Evolutionary conservation across 37 sponge, comb jelly and placozoan species (phyloP).

Genomic region (Chondrosia reniformis): DNA sequence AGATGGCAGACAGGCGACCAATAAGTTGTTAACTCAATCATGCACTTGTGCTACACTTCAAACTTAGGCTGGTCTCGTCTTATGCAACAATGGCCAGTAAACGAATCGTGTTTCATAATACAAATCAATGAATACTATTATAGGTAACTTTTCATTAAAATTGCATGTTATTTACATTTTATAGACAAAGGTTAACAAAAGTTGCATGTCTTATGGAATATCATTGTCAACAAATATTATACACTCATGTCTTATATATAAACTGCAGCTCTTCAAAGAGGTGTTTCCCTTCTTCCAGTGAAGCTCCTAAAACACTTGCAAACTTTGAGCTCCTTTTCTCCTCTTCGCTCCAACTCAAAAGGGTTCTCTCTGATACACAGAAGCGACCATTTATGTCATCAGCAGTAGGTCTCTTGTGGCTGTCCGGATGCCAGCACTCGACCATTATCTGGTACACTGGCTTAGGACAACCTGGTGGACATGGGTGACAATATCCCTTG

Average conservation of each 20-base stretch:
- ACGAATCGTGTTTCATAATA: too few species aligned
- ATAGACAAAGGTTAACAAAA: too few species aligned
- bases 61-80: too few species aligned
- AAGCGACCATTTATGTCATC: background rate
- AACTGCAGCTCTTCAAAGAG: slow-evolving; percentile 5
- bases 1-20: too few species aligned
- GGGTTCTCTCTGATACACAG: slow-evolving; percentile 10
- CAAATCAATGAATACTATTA: too few species aligned
- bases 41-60: too few species aligned
- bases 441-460: slow-evolving; percentile 8
- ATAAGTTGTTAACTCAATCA: too few species aligned
- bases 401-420: slow-evolving; percentile 8
- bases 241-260: background rate
- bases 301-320: background rate
- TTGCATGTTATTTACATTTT: too few species aligned
- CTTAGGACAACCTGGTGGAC: slow-evolving; percentile 8
- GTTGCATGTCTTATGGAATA: too few species aligned
- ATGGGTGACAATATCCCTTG: background rate
- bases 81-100: too few species aligned
- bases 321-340: background rate
- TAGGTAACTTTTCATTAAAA: too few species aligned
- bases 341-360: slow-evolving; percentile 7
- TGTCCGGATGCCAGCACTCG: slow-evolving; percentile 3
- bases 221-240: background rate
- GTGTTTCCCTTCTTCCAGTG: background rate